A percentile compares a stretch with the other conserved stretches of the same genome.
Evolutionary conservation across 2,797 vertebrate species (phyloP).

Genomic region (Emydoidea blandingii): DNA sequence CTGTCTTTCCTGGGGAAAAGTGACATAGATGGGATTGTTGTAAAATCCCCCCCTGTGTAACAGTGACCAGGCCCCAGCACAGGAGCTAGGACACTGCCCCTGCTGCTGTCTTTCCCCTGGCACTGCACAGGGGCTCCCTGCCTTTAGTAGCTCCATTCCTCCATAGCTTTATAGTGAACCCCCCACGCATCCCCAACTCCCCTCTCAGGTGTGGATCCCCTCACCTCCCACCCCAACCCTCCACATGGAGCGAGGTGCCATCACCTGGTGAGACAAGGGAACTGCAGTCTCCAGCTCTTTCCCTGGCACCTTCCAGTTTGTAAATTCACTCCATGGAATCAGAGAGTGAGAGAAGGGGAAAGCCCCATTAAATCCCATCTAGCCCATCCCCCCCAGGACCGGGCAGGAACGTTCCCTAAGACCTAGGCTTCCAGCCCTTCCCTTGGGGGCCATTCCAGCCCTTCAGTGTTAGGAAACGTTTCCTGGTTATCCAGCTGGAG

Average conservation of each 20-base stretch:
- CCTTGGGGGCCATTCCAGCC: background rate
- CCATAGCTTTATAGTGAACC: background rate
- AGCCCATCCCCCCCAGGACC: background rate
- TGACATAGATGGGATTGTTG: background rate
- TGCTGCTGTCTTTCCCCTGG: background rate
- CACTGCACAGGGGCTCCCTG: background rate
- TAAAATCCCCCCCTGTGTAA: background rate
- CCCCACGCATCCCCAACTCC: background rate
- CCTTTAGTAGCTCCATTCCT: background rate
- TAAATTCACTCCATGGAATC: background rate
- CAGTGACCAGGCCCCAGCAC: background rate
- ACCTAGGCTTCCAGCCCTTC: background rate
- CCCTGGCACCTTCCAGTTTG: accelerated
- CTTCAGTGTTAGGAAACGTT: background rate
- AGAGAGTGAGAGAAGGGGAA: background rate
- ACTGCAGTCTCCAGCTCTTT: background rate
- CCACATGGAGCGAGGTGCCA: accelerated
- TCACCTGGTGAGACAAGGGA: background rate
- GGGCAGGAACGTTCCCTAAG: background rate
- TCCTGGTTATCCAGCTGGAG: background rate
- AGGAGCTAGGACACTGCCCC: background rate
- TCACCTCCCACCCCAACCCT: background rate
- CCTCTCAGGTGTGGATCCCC: background rate
- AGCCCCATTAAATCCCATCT: background rate
- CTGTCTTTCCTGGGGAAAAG: constrained; percentile 46